Conservation (phyloP, 2,888 invertebrate species). For the Lasioglossum malachurum region DNA sequence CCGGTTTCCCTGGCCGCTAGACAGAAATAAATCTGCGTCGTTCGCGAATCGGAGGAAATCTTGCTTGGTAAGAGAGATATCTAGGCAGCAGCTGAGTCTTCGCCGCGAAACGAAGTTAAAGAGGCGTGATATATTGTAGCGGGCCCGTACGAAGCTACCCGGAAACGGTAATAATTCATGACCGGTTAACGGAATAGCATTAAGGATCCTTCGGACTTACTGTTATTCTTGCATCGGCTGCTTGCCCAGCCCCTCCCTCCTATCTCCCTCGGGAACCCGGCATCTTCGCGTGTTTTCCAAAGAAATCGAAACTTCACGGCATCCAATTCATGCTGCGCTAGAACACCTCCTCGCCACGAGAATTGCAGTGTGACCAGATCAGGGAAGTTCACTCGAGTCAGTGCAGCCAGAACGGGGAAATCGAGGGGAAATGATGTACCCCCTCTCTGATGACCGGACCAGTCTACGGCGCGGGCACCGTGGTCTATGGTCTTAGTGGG, state of each 20-base stretch:
- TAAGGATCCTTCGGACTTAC: constrained; percentile 77
- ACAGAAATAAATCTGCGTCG: constrained; percentile 73
- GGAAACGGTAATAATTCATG: constrained; percentile 79
- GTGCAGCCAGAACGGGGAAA: too few species aligned
- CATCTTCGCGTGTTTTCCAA: constrained; percentile 5
- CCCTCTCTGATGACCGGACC: too few species aligned
- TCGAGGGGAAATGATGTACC: too few species aligned
- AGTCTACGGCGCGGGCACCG: too few species aligned
- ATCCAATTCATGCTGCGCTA: neutral
- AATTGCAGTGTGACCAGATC: too few species aligned
- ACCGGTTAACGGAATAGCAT: constrained; percentile 76
- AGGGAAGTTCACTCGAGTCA: too few species aligned
- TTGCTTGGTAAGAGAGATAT: constrained; percentile 39
- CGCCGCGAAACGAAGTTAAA: constrained; percentile 68
- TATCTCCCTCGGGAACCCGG: neutral
- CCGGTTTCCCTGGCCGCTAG: constrained; percentile 66
- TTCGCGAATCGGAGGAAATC: constrained; percentile 68
- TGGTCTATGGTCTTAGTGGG: too few species aligned
- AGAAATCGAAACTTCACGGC: constrained; percentile 34
- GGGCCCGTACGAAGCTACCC: constrained; percentile 69
- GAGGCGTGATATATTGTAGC: constrained; percentile 73
- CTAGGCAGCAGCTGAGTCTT: constrained; percentile 54
- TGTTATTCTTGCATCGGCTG: constrained; percentile 58
- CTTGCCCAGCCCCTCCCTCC: neutral
- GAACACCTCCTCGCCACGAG: too few species aligned